Percentiles rank a stretch among this genome's conserved stretches.
phyloP scores from a whole-genome alignment of 2,797 vertebrate genomes.

The Silurus aristotelis region DNA sequence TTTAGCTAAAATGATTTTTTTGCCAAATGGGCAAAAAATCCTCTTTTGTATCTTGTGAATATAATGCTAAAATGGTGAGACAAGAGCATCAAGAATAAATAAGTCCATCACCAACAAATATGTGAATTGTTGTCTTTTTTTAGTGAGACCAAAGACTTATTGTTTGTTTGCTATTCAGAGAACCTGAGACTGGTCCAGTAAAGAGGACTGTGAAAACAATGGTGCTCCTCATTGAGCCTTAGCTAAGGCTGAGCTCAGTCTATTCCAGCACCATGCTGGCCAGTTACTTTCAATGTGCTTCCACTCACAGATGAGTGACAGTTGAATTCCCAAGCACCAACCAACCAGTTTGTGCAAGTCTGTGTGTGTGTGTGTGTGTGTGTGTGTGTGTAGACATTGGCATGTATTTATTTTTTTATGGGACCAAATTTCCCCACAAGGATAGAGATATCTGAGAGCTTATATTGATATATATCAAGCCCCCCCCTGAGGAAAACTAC shows the following conservation, averaged over 20 bases:
- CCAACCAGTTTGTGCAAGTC: slow-evolving; percentile 30
- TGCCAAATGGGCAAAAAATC: neutral
- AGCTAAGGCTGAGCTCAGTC: slow-evolving; percentile 78
- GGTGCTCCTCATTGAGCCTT: slow-evolving; percentile 77
- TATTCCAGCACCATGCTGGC: slow-evolving; percentile 80
- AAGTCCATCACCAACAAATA: slow-evolving; percentile 79
- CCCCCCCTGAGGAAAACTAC: neutral
- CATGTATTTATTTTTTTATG: neutral
- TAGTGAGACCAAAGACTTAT: slow-evolving; percentile 73
- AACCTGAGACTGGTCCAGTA: slow-evolving; percentile 77
- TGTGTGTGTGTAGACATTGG: neutral
- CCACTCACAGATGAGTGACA: slow-evolving; percentile 87
- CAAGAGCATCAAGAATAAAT: slow-evolving; percentile 68
- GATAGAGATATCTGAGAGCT: neutral
- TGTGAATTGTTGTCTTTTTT: slow-evolving; percentile 83
- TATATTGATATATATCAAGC: too few relatives aligned
- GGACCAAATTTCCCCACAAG: neutral
- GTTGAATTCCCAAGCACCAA: slow-evolving; percentile 89
- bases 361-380: slow-evolving; percentile 29
- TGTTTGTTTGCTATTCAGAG: slow-evolving; percentile 90
- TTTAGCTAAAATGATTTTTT: neutral
- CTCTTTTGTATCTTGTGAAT: slow-evolving; percentile 61
- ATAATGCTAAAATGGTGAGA: slow-evolving; percentile 58
- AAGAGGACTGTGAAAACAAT: slow-evolving; percentile 86
- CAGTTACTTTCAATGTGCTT: slow-evolving; percentile 82